phyloP scores from a whole-genome alignment of 2,888 invertebrate species.

The Micoletzkya japonica region DNA sequence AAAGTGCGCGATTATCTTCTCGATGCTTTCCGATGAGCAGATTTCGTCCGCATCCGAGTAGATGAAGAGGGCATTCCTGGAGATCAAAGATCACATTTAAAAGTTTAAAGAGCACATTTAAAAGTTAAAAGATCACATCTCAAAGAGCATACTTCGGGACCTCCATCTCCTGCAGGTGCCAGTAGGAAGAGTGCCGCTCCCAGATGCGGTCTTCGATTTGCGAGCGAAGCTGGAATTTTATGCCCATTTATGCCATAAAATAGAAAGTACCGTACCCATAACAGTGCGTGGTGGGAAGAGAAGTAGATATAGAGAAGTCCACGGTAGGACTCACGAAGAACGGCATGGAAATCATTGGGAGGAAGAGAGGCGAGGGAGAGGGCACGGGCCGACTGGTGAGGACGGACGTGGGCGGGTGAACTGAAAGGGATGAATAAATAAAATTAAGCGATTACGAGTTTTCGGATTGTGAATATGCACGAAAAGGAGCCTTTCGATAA shows the following conservation, averaged over 20 bases:
- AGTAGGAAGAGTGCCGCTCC: constrained; percentile 56
- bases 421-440: constrained; percentile 34
- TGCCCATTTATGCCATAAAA: background rate
- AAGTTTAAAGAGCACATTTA: constrained; percentile 3
- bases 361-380: constrained; percentile 56
- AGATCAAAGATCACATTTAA: constrained; percentile 16
- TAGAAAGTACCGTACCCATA: constrained; percentile 11
- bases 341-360: constrained; percentile 43
- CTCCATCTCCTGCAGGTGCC: constrained; percentile 48
- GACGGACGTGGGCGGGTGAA: constrained; percentile 55
- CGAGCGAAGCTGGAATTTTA: constrained; percentile 43
- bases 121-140: constrained; percentile 9
- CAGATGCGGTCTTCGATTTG: constrained; percentile 49
- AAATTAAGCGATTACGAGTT: background rate
- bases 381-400: constrained; percentile 58
- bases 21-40: constrained; percentile 66
- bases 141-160: constrained; percentile 6
- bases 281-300: constrained; percentile 47
- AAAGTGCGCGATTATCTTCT: constrained; percentile 26
- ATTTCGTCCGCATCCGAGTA: constrained; percentile 76
- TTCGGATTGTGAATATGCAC: no score
- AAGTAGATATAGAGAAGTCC: constrained; percentile 50
- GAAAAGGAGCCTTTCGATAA: no score
- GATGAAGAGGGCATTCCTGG: constrained; percentile 24
- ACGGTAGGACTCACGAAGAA: constrained; percentile 45